Percentiles rank a stretch among this genome's conserved stretches.
These are phyloP conservation scores for Sturnus vulgaris DNA, from an alignment of 2,113 vertebrate species.

Conservation along the genomic window DNA sequence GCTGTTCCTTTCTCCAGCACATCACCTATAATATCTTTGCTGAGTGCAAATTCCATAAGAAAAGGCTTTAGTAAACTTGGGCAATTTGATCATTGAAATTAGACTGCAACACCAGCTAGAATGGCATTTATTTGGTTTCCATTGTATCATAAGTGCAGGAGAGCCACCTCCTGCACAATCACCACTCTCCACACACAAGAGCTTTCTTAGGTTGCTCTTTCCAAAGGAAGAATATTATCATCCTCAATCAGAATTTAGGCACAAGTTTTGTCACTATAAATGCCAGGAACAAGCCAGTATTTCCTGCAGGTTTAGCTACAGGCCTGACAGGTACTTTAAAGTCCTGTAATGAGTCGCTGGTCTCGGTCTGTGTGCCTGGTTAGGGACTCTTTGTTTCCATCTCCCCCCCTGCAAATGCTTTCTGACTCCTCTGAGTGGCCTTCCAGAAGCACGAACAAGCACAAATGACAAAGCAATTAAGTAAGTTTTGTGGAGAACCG, in stretches of 20 bases:
- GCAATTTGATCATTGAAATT: neutral
- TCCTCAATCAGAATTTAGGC: neutral
- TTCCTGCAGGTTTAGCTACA: neutral
- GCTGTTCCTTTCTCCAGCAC: neutral
- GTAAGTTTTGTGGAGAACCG: neutral
- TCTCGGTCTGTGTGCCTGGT: neutral
- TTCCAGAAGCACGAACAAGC: neutral
- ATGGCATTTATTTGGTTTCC: neutral
- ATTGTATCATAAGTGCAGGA: fast-evolving
- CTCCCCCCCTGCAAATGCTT: neutral
- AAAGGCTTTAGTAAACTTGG: neutral
- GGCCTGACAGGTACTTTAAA: neutral
- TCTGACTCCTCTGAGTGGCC: neutral
- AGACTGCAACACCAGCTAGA: neutral
- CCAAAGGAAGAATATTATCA: neutral
- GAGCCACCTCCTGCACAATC: neutral
- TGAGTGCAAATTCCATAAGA: neutral
- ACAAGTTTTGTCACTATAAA: neutral
- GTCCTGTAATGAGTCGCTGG: neutral
- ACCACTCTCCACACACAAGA: neutral
- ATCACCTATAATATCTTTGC: neutral
- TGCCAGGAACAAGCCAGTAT: neutral
- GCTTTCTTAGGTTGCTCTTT: neutral
- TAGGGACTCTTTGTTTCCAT: neutral
- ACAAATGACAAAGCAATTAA: slow-evolving; percentile 31